phyloP scores from a whole-genome alignment of 2,113 vertebrate genomes.

The Hippocampus mohnikei region DNA sequence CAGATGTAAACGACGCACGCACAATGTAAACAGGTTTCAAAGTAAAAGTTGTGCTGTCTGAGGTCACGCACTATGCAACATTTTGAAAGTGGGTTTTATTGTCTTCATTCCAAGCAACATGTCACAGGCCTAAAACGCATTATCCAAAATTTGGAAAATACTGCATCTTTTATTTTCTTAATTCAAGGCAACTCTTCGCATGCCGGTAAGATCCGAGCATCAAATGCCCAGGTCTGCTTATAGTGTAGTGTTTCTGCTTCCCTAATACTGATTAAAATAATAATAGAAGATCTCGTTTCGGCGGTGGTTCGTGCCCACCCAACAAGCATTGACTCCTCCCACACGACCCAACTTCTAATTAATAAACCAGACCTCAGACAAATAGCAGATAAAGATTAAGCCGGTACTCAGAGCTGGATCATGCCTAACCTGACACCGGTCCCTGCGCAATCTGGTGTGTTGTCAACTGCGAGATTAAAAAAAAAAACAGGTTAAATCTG shows the following conservation, averaged over 20 bases:
- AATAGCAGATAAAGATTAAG: constrained; percentile 57
- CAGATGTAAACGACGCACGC: no score
- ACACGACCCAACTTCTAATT: constrained; percentile 70
- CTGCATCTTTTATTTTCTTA: no score
- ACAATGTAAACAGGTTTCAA: no score
- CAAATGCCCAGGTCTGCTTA: no score
- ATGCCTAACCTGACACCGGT: constrained; percentile 60
- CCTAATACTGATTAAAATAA: constrained; percentile 17
- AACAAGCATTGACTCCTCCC: constrained; percentile 66
- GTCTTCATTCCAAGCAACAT: no score
- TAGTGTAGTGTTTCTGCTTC: constrained; percentile 11
- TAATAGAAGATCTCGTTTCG: constrained; percentile 16
- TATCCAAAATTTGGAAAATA: no score
- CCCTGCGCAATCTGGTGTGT: constrained; percentile 28
- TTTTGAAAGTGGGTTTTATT: no score
- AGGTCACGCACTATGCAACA: no score
- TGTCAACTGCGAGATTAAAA: constrained; percentile 21
- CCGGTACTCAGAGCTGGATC: constrained; percentile 54
- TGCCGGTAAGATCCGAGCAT: no score
- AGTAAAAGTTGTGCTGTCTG: no score
- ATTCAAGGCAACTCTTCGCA: no score
- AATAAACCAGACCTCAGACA: constrained; percentile 73
- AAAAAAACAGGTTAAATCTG: constrained; percentile 15
- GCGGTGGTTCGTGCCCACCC: constrained; percentile 36
- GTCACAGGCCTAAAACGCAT: no score